Evolutionary conservation across 1,140 invertebrate species (phyloP).

Genomic region (Galleria mellonella): DNA sequence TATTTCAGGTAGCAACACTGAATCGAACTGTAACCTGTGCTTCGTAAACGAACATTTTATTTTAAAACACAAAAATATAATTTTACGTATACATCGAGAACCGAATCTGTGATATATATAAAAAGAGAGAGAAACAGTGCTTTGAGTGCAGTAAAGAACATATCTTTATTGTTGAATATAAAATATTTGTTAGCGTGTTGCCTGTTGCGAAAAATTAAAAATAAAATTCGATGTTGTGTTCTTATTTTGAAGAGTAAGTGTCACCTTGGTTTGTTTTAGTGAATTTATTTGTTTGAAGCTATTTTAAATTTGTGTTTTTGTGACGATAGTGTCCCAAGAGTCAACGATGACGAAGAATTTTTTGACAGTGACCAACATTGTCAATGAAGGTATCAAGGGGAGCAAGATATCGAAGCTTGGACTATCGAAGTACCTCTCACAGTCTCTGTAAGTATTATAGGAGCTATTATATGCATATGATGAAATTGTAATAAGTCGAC

Average conservation of each 20-base stretch:
- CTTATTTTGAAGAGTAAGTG: constrained; percentile 52
- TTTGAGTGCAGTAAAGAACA: constrained; percentile 16
- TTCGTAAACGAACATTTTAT: too few species aligned
- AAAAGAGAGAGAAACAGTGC: constrained; percentile 36
- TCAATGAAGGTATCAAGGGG: constrained; percentile 83
- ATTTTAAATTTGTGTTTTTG: constrained; percentile 26
- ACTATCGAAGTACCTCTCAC: constrained; percentile 81
- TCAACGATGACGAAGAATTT: constrained; percentile 69
- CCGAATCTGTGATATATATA: constrained; percentile 49
- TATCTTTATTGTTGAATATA: constrained; percentile 20
- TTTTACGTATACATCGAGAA: constrained; percentile 32
- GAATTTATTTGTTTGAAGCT: not conserved
- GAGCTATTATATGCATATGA: too few species aligned
- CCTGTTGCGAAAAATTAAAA: constrained; percentile 40
- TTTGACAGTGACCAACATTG: constrained; percentile 76
- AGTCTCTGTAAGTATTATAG: constrained; percentile 82
- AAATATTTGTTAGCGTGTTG: constrained; percentile 43
- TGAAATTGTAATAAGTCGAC: too few species aligned
- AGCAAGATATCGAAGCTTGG: constrained; percentile 82
- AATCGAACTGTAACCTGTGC: too few species aligned
- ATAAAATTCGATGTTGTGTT: constrained; percentile 47
- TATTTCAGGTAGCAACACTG: too few species aligned
- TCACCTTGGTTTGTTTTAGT: constrained; percentile 5
- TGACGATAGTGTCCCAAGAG: constrained; percentile 58
- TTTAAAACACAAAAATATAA: too few species aligned